A percentile compares a stretch with the other conserved stretches of the same genome.
Evolutionary conservation across 2,797 vertebrate species (phyloP).

Genomic region (Carapus acus): DNA sequence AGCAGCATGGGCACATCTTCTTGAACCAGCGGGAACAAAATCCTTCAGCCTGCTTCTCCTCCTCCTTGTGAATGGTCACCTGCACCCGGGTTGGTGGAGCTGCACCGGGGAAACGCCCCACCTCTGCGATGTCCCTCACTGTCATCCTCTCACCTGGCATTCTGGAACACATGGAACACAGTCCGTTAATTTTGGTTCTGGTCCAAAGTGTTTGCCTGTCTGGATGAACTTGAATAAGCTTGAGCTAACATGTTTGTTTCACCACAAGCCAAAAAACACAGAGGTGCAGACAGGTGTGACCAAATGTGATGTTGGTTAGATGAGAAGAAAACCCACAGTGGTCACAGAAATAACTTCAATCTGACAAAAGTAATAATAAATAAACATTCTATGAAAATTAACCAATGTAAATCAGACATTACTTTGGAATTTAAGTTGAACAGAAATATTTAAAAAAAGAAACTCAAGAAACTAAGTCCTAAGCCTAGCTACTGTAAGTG

Average conservation of each 20-base stretch:
- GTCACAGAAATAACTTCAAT: not conserved
- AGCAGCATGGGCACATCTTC: conserved; percentile 70
- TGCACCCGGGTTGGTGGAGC: conserved; percentile 60
- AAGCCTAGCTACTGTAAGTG: too few relatives aligned
- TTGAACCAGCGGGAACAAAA: conserved; percentile 61
- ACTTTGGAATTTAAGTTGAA: too few relatives aligned
- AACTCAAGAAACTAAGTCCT: too few relatives aligned
- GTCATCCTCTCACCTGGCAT: conserved; percentile 66
- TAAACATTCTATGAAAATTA: conserved; percentile 10
- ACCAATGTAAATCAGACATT: too few relatives aligned
- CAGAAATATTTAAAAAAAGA: too few relatives aligned
- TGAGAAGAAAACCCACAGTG: too few relatives aligned
- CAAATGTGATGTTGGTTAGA: not conserved
- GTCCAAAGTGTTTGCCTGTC: too few relatives aligned
- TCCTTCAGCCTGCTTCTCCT: conserved; percentile 56
- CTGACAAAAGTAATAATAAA: too few relatives aligned
- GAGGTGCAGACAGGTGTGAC: not conserved
- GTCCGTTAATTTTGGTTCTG: too few relatives aligned
- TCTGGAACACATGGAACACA: conserved; percentile 37
- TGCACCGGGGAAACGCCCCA: conserved; percentile 68
- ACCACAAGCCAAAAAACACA: too few relatives aligned
- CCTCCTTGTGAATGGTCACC: conserved; percentile 53
- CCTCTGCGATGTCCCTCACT: conserved; percentile 49
- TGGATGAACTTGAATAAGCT: too few relatives aligned
- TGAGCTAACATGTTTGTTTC: too few relatives aligned